Conservation (phyloP, 2,113 vertebrate genomes). For the Anolis carolinensis region DNA sequence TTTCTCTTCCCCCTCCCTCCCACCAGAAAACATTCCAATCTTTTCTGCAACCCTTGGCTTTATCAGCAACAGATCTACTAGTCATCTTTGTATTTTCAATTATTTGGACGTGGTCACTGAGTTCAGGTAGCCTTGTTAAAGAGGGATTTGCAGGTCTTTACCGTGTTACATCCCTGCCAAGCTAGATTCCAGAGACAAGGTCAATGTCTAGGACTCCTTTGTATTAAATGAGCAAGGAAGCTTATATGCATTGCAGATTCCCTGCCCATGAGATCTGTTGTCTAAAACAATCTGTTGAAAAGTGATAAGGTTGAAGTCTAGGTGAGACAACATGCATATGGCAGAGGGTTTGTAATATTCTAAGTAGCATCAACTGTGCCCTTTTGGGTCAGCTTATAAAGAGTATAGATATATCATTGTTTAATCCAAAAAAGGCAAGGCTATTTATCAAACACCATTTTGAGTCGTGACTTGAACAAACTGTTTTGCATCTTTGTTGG, state of each 20-base stretch:
- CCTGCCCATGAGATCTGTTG: constrained; percentile 83
- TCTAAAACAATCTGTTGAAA: constrained; percentile 86
- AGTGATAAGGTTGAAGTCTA: constrained; percentile 82
- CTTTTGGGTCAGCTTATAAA: constrained; percentile 73
- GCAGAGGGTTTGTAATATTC: constrained; percentile 80
- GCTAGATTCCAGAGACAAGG: constrained; percentile 81
- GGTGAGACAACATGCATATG: constrained; percentile 83
- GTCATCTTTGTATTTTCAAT: constrained; percentile 74
- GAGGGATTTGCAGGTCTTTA: constrained; percentile 81
- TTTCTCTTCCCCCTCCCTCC: neutral
- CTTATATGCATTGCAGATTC: constrained; percentile 87
- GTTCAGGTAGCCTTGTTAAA: constrained; percentile 81
- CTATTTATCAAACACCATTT: constrained; percentile 71
- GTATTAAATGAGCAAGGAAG: constrained; percentile 84
- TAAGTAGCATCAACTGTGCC: constrained; percentile 75
- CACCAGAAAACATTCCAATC: too few species aligned
- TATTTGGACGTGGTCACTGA: constrained; percentile 72
- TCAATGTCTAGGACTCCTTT: constrained; percentile 83
- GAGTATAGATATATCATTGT: constrained; percentile 78
- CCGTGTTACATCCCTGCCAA: constrained; percentile 77
- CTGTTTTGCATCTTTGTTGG: constrained; percentile 47
- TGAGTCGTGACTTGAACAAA: constrained; percentile 63
- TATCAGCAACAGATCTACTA: constrained; percentile 61
- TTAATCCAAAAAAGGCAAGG: constrained; percentile 73
- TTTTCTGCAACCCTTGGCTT: constrained; percentile 40